Evolutionary conservation across 2,888 invertebrate genomes (phyloP).

Genomic region (Rotaria magnacalcarata): DNA sequence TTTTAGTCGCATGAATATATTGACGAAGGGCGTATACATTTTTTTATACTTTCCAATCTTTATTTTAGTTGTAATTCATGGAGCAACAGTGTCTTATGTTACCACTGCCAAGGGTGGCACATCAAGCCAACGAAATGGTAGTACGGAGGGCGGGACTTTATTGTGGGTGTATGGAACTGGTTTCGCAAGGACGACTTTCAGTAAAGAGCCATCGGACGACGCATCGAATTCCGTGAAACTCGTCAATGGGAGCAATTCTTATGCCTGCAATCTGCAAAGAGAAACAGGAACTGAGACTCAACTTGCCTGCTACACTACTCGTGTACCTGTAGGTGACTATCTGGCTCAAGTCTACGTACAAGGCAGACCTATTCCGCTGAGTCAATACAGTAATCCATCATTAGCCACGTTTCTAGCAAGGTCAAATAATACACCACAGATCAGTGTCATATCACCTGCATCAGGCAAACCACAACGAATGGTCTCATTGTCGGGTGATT

Average conservation of each 20-base stretch:
- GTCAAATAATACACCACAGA: too few species aligned
- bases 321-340: slow-evolving; percentile 32
- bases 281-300: slow-evolving; percentile 39
- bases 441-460: too few species aligned
- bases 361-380: slow-evolving; percentile 3
- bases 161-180: slow-evolving; percentile 38
- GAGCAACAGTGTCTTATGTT: slow-evolving; percentile 11
- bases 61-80: background rate
- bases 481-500: too few species aligned
- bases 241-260: background rate
- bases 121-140: background rate
- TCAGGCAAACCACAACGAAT: too few species aligned
- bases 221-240: slow-evolving; percentile 32
- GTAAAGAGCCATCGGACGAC: slow-evolving; percentile 4
- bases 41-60: too few species aligned
- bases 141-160: slow-evolving; percentile 38
- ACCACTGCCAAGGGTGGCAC: slow-evolving; percentile 31
- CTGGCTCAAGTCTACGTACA: slow-evolving; percentile 34
- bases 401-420: background rate
- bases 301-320: slow-evolving; percentile 40
- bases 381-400: slow-evolving; percentile 17
- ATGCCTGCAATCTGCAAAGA: slow-evolving; percentile 31
- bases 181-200: slow-evolving; percentile 36
- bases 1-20: too few species aligned
- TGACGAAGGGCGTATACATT: too few species aligned